Evolutionary conservation across 2,888 invertebrate species (phyloP), one percentile per base, ranked within the genome.

Genomic region (Tolmerus cingulatus): DNA sequence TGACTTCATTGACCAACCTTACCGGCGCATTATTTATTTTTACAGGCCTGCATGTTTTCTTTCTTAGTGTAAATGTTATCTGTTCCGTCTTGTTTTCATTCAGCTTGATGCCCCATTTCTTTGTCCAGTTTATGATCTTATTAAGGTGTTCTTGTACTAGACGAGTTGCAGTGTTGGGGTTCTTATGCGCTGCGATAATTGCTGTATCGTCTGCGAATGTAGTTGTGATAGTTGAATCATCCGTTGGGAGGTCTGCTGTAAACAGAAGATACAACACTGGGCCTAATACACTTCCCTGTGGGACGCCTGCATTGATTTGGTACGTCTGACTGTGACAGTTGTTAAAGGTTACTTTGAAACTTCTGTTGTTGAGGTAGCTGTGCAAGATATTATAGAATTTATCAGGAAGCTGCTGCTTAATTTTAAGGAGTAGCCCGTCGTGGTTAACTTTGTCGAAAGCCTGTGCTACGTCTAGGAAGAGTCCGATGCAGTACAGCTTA

Each of bases 401-500:
- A 1, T 7, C n/a, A 2, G 84, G 37, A 16, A 84, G 66, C n/a
- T 34, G 27, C n/a, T 19, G 16, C 7, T 57, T 84, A 16, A 66
- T 84, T 55, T 84, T 84, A 16, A 34, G 12, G 19, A 55, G 51
- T n/a, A 84, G 19, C 37, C 84, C 57, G n/a, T 84, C 16, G 19
- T 84, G 66, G 37, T 43, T 55, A n/a, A 84, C 84, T 37, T 27
- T 86, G 30, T 86, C 86, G 23, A 86, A 86, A 3, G 74, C 76
- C 51, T 86, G 74, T 2, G 76, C 74, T 2, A 86, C 51, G 27
- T 86, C 86, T n/a, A 86, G 34, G 46, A 76, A 86, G 12, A 86
- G 23, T 9, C 43, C 74, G 23, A 46, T 40, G 34, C 86, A 86
- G 16, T 27, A 27, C 27, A 76, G n/a, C 30, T 76, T 86, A 5